These are phyloP conservation scores for Salticus scenicus DNA, from an alignment of 2,888 invertebrate species.

Conservation along the genomic window DNA sequence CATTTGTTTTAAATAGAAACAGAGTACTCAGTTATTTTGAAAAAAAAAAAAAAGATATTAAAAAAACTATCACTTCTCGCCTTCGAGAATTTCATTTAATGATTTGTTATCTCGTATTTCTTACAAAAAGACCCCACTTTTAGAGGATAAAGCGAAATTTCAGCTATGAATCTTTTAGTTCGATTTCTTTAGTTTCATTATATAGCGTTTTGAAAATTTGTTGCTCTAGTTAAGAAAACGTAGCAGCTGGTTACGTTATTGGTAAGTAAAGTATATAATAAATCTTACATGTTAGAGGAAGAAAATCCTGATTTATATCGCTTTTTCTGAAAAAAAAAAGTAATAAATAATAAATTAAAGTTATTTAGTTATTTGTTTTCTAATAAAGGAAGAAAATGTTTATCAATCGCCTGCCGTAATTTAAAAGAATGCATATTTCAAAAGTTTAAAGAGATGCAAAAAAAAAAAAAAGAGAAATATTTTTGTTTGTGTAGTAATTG, in stretches of 20 bases:
- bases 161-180: neutral
- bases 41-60: neutral
- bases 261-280: neutral
- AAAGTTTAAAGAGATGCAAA: too few relatives aligned
- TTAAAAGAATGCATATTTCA: too few relatives aligned
- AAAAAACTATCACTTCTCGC: neutral
- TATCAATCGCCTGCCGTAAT: too few relatives aligned
- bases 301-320: neutral
- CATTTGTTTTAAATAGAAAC: constrained; percentile 28
- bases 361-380: too few relatives aligned
- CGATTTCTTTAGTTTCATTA: neutral
- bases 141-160: neutral
- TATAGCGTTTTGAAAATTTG: neutral
- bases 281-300: neutral
- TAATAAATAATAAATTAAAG: too few relatives aligned
- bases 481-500: too few relatives aligned
- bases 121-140: constrained; percentile 8
- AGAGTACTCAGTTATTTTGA: neutral
- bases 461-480: too few relatives aligned
- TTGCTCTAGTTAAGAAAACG: neutral
- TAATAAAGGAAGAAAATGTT: too few relatives aligned
- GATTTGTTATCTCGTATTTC: constrained; percentile 28
- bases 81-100: constrained; percentile 21
- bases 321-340: too few relatives aligned
- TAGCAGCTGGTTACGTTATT: neutral